Base-by-base conservation (phyloP, 2,888 invertebrate genomes). In the Branchipolynoe longqiensis region DNA sequence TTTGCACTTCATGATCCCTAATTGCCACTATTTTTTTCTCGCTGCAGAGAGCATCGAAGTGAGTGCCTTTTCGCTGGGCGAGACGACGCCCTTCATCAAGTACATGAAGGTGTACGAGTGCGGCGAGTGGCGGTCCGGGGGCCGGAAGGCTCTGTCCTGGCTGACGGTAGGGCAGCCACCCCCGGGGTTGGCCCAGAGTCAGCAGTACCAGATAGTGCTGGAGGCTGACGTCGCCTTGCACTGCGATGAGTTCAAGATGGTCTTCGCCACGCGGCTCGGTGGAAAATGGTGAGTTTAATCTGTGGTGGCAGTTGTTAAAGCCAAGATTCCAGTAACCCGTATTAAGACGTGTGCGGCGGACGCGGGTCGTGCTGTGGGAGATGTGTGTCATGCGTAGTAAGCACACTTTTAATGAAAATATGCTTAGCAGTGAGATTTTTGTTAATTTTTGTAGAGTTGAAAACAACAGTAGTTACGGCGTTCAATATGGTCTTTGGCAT, bases 241-340 rank as follows among this genome's bases (percentile, higher is more conserved):
- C 87, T 94, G 94, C 88, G 95, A 95, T 69, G 94, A 95, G 89
- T 95, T 95, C 89, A 93, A 94, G 73, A 94, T 95, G 94, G 93
- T 95, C 82, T 94, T 95, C 86, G 92, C 93, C 2, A 93, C 95
- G 0, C 92, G 94, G 86, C 90, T 94, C 0, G 90, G 90, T 85
- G 94, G 94, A 54, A 94, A 93, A 90, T 94, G 93, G 94, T 94
- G 85, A 90, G 91, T 86, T 6, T 4, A 31, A 56, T 48, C 18
- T 36, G n/a, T n/a, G n/a, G n/a, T n/a, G n/a, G n/a, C n/a, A n/a
- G n/a, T n/a, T n/a, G n/a, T n/a, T n/a, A n/a, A n/a, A n/a, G n/a
- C n/a, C n/a, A n/a, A n/a, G n/a, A n/a, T n/a, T n/a, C n/a, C n/a
- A n/a, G n/a, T n/a, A n/a, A n/a, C n/a, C n/a, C n/a, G n/a, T n/a